Conservation (phyloP, 2,113 vertebrate species). For the Bucco capensis region DNA sequence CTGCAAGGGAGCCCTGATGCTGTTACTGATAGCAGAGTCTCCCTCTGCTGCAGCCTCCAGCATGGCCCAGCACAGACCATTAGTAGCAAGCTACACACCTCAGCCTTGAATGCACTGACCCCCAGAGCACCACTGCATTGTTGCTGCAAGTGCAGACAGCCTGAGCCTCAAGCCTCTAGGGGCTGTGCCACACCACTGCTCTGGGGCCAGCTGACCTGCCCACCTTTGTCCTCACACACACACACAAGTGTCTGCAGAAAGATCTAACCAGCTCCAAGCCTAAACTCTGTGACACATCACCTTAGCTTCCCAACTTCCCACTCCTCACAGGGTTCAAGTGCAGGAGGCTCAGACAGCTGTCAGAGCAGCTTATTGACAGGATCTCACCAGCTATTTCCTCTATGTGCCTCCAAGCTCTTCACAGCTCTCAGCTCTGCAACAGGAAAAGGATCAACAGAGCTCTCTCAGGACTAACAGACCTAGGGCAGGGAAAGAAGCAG, state of each 20-base stretch:
- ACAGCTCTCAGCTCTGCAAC: background rate
- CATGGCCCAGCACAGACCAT: background rate
- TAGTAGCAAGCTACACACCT: background rate
- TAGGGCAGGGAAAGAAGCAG: background rate
- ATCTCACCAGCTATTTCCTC: background rate
- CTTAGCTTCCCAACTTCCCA: background rate
- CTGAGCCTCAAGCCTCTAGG: background rate
- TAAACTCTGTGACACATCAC: background rate
- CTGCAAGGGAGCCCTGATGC: background rate
- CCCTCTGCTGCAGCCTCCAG: background rate
- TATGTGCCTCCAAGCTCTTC: background rate
- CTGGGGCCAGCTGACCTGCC: background rate
- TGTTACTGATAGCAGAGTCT: background rate
- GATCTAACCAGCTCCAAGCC: background rate
- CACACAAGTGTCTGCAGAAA: background rate
- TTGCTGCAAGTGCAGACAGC: conserved; percentile 19
- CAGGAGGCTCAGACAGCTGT: background rate
- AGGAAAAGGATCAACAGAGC: background rate
- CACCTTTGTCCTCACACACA: background rate
- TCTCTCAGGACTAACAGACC: background rate
- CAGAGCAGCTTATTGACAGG: background rate
- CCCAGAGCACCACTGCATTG: conserved; percentile 23
- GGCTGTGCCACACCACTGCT: background rate
- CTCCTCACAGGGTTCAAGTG: background rate
- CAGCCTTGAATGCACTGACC: background rate